phyloP scores from a whole-genome alignment of 2,113 vertebrate genomes.

The Strix aluco region DNA sequence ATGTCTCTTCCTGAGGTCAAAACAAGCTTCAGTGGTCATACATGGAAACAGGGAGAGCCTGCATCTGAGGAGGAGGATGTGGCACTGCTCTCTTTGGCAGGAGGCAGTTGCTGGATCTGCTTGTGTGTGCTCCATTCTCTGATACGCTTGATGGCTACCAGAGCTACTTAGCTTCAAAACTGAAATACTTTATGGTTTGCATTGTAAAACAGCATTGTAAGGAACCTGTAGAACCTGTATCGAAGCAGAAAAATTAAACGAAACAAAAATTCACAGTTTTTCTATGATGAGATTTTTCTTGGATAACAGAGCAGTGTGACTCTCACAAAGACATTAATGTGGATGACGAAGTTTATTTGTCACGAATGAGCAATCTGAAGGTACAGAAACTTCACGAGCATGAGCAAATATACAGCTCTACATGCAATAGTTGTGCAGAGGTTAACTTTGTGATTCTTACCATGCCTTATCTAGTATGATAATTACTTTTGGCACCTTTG shows the following conservation, averaged over 20 bases:
- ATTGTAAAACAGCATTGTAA: background rate
- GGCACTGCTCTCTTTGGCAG: background rate
- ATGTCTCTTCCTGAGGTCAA: background rate
- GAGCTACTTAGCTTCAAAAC: background rate
- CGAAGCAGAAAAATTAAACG: background rate
- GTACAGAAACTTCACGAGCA: background rate
- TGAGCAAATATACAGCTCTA: background rate
- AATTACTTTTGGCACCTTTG: constrained; percentile 42
- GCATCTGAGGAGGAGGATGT: background rate
- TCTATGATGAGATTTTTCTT: accelerated
- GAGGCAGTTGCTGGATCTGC: background rate
- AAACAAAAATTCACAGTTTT: background rate
- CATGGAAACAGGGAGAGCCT: background rate
- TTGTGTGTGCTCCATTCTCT: background rate
- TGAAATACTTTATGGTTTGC: background rate
- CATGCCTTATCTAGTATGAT: background rate
- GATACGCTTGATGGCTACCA: background rate
- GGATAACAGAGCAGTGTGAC: background rate
- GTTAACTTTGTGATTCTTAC: background rate
- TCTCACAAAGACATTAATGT: background rate
- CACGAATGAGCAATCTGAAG: background rate
- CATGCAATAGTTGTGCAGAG: background rate
- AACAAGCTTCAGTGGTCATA: background rate
- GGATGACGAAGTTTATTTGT: background rate
- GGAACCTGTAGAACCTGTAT: background rate